These are phyloP conservation scores for Crotalus helleri DNA, from an alignment of 2,113 vertebrate species.

Conservation along the genomic window DNA sequence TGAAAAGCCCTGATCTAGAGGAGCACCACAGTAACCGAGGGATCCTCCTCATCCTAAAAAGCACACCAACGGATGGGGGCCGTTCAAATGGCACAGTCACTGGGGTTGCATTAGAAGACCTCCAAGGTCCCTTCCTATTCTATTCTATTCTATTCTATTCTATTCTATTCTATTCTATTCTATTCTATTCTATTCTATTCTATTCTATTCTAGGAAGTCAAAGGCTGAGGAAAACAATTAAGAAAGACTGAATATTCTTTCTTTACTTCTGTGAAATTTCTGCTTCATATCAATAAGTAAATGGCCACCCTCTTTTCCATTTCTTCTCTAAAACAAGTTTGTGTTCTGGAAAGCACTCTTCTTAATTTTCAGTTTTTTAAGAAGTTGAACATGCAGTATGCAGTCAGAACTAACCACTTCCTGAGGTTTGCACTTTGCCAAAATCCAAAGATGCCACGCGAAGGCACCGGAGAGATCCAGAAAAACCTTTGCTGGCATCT, in stretches of 20 bases:
- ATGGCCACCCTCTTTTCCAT: not conserved
- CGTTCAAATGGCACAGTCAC: not conserved
- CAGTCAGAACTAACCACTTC: not conserved
- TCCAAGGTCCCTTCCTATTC: too few species aligned
- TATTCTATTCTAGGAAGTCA: not conserved
- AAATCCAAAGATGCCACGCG: too few species aligned
- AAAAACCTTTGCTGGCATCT: too few species aligned
- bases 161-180: too few species aligned
- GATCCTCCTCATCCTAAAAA: not conserved
- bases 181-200: too few species aligned
- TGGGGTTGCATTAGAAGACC: not conserved
- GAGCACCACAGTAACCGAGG: not conserved
- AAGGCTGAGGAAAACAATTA: not conserved
- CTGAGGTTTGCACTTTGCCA: too few species aligned
- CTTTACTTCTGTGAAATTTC: not conserved
- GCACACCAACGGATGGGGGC: not conserved
- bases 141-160: too few species aligned
- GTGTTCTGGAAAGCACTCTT: not conserved
- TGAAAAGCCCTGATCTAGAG: not conserved
- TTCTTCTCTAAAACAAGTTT: not conserved
- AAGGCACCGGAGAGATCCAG: too few species aligned
- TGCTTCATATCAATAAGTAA: not conserved
- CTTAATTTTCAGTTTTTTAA: not conserved
- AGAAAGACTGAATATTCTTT: not conserved
- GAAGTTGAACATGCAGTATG: not conserved